These are phyloP conservation scores for Drosophila kikkawai DNA, from an alignment of 1,140 invertebrate species.

Conservation along the genomic window DNA sequence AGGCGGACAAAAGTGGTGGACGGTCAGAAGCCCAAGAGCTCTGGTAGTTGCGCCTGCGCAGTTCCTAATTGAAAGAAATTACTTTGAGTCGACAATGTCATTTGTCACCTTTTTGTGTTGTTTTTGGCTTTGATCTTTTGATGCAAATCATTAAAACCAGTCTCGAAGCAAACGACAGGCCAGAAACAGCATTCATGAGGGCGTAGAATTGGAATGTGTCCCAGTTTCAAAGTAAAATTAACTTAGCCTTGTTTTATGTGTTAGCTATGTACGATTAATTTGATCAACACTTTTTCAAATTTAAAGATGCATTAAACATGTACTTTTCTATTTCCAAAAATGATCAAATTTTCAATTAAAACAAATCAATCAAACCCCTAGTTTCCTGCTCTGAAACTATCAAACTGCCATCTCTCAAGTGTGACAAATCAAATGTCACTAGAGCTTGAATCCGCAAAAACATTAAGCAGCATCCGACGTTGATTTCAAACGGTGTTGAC, in stretches of 20 bases:
- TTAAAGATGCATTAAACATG: too few relatives aligned
- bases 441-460: constrained; percentile 13
- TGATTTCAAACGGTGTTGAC: constrained; percentile 42
- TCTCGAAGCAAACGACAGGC: neutral
- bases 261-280: neutral
- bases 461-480: constrained; percentile 1
- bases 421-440: constrained; percentile 44
- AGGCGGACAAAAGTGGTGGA: constrained; percentile 75
- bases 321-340: too few relatives aligned
- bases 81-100: constrained; percentile 79
- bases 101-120: constrained; percentile 81
- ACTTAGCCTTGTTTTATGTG: neutral
- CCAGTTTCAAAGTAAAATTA: neutral
- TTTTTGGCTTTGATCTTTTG: constrained; percentile 28
- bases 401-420: constrained; percentile 13
- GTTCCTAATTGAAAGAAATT: constrained; percentile 85
- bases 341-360: too few relatives aligned
- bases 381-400: neutral
- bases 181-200: neutral
- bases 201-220: neutral
- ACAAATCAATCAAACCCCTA: neutral
- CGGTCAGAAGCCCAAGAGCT: constrained; percentile 23
- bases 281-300: too few relatives aligned
- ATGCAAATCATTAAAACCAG: constrained; percentile 44
- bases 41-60: constrained; percentile 55